Evolutionary conservation across 2,113 vertebrate species (phyloP).

Genomic region (Sula dactylatra): DNA sequence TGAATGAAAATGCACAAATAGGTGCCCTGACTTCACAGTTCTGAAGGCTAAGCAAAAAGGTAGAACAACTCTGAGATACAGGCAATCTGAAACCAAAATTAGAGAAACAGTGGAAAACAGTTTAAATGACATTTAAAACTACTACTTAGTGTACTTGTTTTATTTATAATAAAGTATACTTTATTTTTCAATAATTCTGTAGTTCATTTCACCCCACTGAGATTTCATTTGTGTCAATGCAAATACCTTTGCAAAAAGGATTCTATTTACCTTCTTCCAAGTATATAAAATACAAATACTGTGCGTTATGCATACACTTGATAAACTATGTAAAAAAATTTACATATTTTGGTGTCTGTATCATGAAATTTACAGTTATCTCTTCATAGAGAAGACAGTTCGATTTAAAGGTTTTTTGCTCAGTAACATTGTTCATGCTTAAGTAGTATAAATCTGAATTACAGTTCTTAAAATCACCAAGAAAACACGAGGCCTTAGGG

Average conservation of each 20-base stretch:
- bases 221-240: background rate
- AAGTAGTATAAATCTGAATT: conserved; percentile 7
- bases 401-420: background rate
- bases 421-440: background rate
- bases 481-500: background rate
- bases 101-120: background rate
- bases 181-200: background rate
- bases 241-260: background rate
- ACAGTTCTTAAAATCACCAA: background rate
- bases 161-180: too few species aligned
- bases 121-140: background rate
- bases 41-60: background rate
- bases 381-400: background rate
- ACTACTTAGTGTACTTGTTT: background rate
- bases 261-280: background rate
- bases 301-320: background rate
- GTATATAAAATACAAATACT: background rate
- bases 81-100: background rate
- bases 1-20: background rate
- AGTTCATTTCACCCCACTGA: rapidly evolving
- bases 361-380: background rate
- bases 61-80: background rate
- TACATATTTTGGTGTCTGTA: background rate
- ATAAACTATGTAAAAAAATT: background rate
- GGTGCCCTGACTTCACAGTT: background rate